phyloP scores from a whole-genome alignment of 2,113 vertebrate species.

The Periophthalmodon schlosseri region DNA sequence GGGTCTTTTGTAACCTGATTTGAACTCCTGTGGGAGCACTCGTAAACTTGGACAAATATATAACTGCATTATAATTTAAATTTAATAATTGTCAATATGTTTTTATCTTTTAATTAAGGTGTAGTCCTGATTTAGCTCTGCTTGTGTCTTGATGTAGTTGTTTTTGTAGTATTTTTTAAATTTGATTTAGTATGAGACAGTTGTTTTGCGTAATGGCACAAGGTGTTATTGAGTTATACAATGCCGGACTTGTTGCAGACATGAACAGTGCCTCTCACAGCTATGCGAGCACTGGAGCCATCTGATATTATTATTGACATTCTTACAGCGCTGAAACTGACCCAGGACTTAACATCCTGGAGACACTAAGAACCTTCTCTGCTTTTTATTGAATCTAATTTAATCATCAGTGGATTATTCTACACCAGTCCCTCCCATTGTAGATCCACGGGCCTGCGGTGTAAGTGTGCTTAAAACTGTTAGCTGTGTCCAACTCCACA shows the following conservation, averaged over 20 bases:
- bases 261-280: background rate
- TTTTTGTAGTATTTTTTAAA: background rate
- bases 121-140: background rate
- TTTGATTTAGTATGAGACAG: background rate
- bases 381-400: constrained; percentile 37
- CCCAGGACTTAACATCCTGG: constrained; percentile 35
- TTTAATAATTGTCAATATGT: too few relatives aligned
- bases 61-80: too few relatives aligned
- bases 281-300: background rate
- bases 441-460: constrained; percentile 29
- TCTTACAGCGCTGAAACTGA: constrained; percentile 19
- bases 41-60: constrained; percentile 23
- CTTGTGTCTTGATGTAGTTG: background rate
- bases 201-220: background rate
- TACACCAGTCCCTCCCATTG: constrained; percentile 54
- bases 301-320: constrained; percentile 18
- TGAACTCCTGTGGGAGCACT: constrained; percentile 31
- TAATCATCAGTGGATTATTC: constrained; percentile 65
- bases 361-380: constrained; percentile 18
- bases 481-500: constrained; percentile 53
- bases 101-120: background rate
- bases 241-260: background rate
- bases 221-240: background rate
- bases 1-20: constrained; percentile 31
- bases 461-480: constrained; percentile 58